phyloP scores from a whole-genome alignment of 2,888 invertebrate species.

The Drosophila prostipennis region DNA sequence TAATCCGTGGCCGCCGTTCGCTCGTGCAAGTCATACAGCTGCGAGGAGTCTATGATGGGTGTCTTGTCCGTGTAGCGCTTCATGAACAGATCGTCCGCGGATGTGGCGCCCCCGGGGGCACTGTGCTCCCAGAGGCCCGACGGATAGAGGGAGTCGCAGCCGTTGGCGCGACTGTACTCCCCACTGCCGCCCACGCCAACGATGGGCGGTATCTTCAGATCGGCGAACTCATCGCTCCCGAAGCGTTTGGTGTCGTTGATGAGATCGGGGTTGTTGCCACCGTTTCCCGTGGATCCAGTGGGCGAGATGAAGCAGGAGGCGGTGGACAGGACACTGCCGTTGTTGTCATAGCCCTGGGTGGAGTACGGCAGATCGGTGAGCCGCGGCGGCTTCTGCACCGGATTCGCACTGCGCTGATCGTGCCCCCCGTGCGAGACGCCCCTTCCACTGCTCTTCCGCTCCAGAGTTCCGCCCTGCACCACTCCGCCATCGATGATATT shows the following conservation, averaged over 20 bases:
- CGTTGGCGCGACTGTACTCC: constrained; percentile 91
- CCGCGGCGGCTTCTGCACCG: constrained; percentile 90
- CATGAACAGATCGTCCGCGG: constrained; percentile 85
- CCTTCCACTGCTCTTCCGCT: constrained; percentile 64
- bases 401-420: constrained; percentile 86
- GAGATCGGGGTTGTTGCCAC: constrained; percentile 92
- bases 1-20: constrained; percentile 85
- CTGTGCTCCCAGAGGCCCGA: constrained; percentile 90
- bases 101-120: constrained; percentile 65
- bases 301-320: constrained; percentile 90
- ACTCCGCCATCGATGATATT: constrained; percentile 72
- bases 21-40: constrained; percentile 83
- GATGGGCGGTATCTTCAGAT: constrained; percentile 81
- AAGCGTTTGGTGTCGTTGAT: constrained; percentile 92
- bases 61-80: constrained; percentile 90
- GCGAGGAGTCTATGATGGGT: constrained; percentile 88
- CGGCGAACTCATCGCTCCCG: constrained; percentile 85
- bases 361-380: constrained; percentile 89
- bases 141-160: constrained; percentile 90
- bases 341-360: constrained; percentile 89
- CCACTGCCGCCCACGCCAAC: constrained; percentile 85
- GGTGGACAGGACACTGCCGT: constrained; percentile 87
- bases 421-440: constrained; percentile 25
- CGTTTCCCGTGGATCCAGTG: constrained; percentile 89
- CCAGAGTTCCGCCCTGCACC: constrained; percentile 53